Percentiles rank a stretch among this genome's conserved stretches.
Conservation (phyloP, 2,888 invertebrate genomes). For the Oscheius onirici region DNA sequence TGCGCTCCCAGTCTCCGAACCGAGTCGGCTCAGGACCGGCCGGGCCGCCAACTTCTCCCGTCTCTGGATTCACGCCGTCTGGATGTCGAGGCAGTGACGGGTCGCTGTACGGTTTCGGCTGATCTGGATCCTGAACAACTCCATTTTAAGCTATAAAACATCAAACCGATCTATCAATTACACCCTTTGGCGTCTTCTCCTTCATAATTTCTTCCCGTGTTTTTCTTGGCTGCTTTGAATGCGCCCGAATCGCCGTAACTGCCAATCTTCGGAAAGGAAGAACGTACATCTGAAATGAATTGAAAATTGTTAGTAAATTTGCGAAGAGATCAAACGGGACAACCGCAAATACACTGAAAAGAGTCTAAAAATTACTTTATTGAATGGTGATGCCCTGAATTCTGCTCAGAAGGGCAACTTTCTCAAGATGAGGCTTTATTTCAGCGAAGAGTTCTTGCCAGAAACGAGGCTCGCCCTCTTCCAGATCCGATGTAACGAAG, state of each 20-base stretch:
- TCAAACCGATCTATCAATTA: constrained; percentile 36
- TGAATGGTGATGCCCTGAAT: constrained; percentile 5
- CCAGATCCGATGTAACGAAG: constrained; percentile 49
- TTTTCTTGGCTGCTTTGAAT: constrained; percentile 31
- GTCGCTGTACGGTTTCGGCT: constrained; percentile 81
- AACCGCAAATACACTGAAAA: background rate
- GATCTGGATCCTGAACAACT: constrained; percentile 23
- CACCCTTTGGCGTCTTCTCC: constrained; percentile 58
- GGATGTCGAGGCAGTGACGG: constrained; percentile 87
- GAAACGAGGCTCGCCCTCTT: constrained; percentile 44
- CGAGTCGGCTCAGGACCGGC: constrained; percentile 96
- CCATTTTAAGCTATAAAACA: background rate
- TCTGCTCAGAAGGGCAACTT: background rate
- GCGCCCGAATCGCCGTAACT: background rate
- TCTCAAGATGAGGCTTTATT: constrained; percentile 37
- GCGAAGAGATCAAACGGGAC: background rate
- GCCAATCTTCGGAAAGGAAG: background rate
- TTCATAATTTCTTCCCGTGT: constrained; percentile 44
- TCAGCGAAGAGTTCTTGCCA: constrained; percentile 41
- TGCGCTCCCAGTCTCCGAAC: constrained; percentile 99
- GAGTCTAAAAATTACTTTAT: constrained; percentile 20
- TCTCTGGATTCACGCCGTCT: constrained; percentile 86
- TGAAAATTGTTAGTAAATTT: too few species aligned
- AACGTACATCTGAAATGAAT: constrained; percentile 1
- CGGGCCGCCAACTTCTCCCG: constrained; percentile 80